These are phyloP conservation scores for Orestias chungarensis DNA, from an alignment of 2,797 vertebrate species.

Conservation along the genomic window DNA sequence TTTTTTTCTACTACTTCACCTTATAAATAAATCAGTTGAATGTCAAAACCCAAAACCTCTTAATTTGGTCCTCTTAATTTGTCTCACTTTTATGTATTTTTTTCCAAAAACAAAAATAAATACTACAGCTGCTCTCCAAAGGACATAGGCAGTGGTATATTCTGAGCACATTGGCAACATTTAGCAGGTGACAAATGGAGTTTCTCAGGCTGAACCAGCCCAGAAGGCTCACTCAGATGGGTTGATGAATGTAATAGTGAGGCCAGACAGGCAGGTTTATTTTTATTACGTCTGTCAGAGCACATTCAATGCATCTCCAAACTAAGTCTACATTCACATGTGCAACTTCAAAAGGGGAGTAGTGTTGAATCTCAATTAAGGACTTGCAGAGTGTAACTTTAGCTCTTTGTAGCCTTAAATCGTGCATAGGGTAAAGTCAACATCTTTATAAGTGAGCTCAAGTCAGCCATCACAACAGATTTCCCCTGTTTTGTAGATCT, in stretches of 20 bases:
- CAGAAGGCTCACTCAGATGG: slow-evolving; percentile 88
- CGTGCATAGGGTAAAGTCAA: slow-evolving; percentile 69
- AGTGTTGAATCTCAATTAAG: slow-evolving; percentile 44
- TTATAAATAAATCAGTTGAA: slow-evolving; percentile 3
- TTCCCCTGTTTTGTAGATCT: slow-evolving; percentile 27
- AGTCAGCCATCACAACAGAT: slow-evolving; percentile 56
- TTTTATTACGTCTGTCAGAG: slow-evolving; percentile 85
- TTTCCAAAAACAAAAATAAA: slow-evolving; percentile 62
- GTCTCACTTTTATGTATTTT: slow-evolving; percentile 33
- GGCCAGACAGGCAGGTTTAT: slow-evolving; percentile 85
- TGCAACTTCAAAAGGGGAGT: slow-evolving; percentile 13
- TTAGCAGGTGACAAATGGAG: slow-evolving; percentile 97
- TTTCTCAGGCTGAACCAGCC: slow-evolving; percentile 84
- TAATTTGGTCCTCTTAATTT: slow-evolving; percentile 4
- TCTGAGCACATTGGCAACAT: slow-evolving; percentile 87
- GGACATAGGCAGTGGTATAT: slow-evolving; percentile 77
- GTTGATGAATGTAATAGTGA: slow-evolving; percentile 92
- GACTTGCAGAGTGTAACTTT: slow-evolving; percentile 4
- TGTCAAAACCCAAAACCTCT: slow-evolving; percentile 3
- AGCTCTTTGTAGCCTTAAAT: slow-evolving; percentile 78
- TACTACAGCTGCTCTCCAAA: slow-evolving; percentile 80
- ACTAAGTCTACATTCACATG: slow-evolving; percentile 44
- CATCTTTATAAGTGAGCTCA: slow-evolving; percentile 75
- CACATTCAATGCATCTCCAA: slow-evolving; percentile 51
- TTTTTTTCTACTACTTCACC: not conserved